phyloP scores from a whole-genome alignment of 2,797 vertebrate species.

The Enoplosus armatus region DNA sequence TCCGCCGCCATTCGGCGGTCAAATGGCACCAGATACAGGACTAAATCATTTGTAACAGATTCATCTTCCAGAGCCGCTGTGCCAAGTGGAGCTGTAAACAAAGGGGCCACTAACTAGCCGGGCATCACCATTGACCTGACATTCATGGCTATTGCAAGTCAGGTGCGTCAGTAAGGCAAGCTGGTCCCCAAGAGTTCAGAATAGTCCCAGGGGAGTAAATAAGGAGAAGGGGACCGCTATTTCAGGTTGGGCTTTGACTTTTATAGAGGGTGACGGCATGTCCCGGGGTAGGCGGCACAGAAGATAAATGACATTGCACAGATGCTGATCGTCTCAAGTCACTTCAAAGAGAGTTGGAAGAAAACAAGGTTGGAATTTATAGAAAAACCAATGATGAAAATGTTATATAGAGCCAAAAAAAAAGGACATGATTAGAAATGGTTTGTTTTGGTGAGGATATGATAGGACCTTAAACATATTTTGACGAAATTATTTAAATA shows the following conservation, averaged over 20 bases:
- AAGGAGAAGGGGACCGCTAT: slow-evolving; percentile 48
- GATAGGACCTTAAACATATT: background rate
- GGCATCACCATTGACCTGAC: slow-evolving; percentile 4
- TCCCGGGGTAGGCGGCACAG: slow-evolving; percentile 35
- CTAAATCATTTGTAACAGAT: background rate
- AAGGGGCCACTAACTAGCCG: background rate
- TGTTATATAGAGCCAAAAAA: background rate
- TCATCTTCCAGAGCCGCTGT: background rate
- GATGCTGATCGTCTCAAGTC: slow-evolving; percentile 39
- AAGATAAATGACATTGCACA: slow-evolving; percentile 38
- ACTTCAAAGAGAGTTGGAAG: slow-evolving; percentile 2
- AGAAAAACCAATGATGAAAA: background rate
- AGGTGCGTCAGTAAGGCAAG: slow-evolving; percentile 54
- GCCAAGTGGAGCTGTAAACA: slow-evolving; percentile 3
- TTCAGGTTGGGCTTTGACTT: slow-evolving; percentile 54
- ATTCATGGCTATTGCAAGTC: slow-evolving; percentile 43
- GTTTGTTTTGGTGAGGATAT: background rate
- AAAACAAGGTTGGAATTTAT: slow-evolving; percentile 7
- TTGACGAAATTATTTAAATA: background rate
- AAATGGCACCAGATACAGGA: background rate
- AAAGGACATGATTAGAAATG: background rate
- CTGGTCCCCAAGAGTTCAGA: slow-evolving; percentile 36
- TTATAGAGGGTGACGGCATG: slow-evolving; percentile 64
- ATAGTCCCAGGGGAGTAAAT: slow-evolving; percentile 58
- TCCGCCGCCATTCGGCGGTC: background rate